A percentile compares a stretch with the other conserved stretches of the same genome.
Evolutionary conservation across 2,797 vertebrate genomes (phyloP).

Genomic region (Emydoidea blandingii): DNA sequence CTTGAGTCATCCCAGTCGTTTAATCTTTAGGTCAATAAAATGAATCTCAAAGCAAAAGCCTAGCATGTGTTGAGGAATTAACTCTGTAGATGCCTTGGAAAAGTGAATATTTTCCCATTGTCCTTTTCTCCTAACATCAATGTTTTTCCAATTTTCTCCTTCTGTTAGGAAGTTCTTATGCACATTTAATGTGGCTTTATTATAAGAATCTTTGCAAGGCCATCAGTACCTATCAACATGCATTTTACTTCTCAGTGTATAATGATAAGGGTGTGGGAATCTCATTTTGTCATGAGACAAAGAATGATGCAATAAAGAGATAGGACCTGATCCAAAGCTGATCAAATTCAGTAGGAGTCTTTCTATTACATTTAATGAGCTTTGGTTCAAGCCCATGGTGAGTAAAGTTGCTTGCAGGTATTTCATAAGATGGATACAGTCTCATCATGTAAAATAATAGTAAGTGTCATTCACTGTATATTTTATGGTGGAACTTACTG

Average conservation of each 20-base stretch:
- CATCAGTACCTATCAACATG: neutral
- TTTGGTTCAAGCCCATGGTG: neutral
- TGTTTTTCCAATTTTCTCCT: constrained; percentile 20
- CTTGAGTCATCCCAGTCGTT: constrained; percentile 67
- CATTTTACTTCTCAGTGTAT: neutral
- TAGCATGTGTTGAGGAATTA: constrained; percentile 52
- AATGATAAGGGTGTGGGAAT: constrained; percentile 7
- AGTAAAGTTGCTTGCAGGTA: neutral
- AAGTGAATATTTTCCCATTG: constrained; percentile 47
- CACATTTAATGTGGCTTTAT: constrained; percentile 31
- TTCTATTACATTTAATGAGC: neutral
- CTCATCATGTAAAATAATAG: neutral
- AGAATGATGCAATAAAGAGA: constrained; percentile 20
- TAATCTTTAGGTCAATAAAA: constrained; percentile 77
- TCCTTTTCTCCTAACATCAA: constrained; percentile 18
- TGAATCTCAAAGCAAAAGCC: constrained; percentile 74
- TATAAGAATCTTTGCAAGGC: constrained; percentile 3
- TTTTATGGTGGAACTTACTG: neutral
- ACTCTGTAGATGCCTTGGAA: constrained; percentile 44
- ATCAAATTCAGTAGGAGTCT: neutral
- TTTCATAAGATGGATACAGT: neutral
- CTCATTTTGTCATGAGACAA: constrained; percentile 10
- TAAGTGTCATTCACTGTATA: neutral
- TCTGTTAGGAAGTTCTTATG: constrained; percentile 2
- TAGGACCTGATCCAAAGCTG: neutral